Conservation (phyloP, 2,113 vertebrate species). For the Megaleporinus macrocephalus region DNA sequence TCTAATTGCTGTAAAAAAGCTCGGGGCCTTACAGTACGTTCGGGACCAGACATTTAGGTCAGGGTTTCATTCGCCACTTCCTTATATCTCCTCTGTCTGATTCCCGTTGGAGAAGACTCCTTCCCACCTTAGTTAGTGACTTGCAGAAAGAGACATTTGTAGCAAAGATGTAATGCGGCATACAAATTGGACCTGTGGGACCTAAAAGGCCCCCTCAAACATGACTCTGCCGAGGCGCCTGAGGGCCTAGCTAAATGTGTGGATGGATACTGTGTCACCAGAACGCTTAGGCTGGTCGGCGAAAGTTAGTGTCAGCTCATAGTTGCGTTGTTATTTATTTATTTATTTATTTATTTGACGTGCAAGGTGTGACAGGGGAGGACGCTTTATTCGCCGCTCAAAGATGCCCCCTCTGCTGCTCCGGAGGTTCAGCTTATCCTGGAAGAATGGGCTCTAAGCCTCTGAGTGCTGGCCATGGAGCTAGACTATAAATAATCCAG, state of each 20-base stretch:
- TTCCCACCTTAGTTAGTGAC: conserved; percentile 54
- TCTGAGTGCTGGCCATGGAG: conserved; percentile 66
- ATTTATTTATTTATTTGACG: no score
- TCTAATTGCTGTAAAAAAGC: conserved; percentile 47
- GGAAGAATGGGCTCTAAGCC: conserved; percentile 69
- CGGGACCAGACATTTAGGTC: conserved; percentile 56
- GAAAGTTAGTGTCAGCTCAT: conserved; percentile 48
- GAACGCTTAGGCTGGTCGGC: conserved; percentile 36
- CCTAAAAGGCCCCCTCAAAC: conserved; percentile 57
- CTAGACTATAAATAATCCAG: conserved; percentile 74
- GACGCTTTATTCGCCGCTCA: conserved; percentile 58
- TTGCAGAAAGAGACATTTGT: conserved; percentile 54
- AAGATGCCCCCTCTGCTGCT: conserved; percentile 59
- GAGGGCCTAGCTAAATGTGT: conserved; percentile 36
- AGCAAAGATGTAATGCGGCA: conserved; percentile 44
- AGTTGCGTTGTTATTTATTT: no score
- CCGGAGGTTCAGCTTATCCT: conserved; percentile 72
- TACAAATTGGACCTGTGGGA: conserved; percentile 61
- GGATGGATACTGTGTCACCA: conserved; percentile 44
- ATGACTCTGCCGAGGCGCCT: conserved; percentile 45
- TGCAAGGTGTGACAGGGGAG: conserved; percentile 63
- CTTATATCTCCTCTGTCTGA: conserved; percentile 10
- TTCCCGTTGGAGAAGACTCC: conserved; percentile 37
- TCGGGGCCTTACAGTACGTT: conserved; percentile 37
- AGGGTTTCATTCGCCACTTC: conserved; percentile 42